phyloP scores from a whole-genome alignment of 2,888 invertebrate species.

The Seira ritae region DNA sequence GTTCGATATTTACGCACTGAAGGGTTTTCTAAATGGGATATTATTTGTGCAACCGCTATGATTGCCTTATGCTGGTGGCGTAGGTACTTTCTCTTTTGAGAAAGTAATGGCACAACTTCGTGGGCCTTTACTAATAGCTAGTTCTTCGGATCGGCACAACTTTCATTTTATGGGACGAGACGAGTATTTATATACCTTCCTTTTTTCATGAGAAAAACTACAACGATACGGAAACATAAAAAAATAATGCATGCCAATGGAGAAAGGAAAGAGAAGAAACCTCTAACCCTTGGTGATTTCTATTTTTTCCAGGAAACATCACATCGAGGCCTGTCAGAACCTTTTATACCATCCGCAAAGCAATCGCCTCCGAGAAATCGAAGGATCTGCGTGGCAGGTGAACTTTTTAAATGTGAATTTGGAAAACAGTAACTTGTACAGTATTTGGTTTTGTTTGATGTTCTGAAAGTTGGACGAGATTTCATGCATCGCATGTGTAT shows the following conservation, averaged over 20 bases:
- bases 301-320: constrained; percentile 48
- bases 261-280: constrained; percentile 42
- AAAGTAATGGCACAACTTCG: too few relatives aligned
- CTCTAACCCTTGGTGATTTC: constrained; percentile 48
- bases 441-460: not conserved
- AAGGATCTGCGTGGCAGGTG: not conserved
- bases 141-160: not conserved
- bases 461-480: not conserved
- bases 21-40: constrained; percentile 20
- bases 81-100: constrained; percentile 2
- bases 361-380: constrained; percentile 25
- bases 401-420: not conserved
- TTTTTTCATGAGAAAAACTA: not conserved
- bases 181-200: not conserved
- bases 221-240: not conserved
- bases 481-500: not conserved
- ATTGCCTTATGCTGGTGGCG: not conserved
- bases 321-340: constrained; percentile 47
- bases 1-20: not conserved
- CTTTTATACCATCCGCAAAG: constrained; percentile 32
- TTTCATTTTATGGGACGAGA: constrained; percentile 21
- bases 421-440: not conserved
- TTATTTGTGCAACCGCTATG: too few relatives aligned
- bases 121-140: not conserved
- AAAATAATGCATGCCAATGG: constrained; percentile 35